Base-by-base conservation (phyloP, 2,888 invertebrate species). In the Ormyrus labotus region DNA sequence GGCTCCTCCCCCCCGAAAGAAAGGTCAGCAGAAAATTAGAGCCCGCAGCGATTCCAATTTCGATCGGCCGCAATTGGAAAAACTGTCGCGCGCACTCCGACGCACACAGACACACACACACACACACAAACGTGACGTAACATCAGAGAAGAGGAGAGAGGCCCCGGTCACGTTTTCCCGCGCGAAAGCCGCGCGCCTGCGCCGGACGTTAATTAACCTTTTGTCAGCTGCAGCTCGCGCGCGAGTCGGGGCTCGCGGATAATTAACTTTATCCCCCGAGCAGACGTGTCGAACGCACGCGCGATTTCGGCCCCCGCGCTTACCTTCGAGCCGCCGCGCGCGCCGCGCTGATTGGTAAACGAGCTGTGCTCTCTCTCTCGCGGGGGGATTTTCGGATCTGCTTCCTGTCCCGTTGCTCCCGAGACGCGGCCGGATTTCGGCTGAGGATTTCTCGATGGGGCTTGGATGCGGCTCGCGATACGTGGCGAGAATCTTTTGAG, bases 171-270 rank as follows among this genome's bases (percentile, higher is more conserved):
- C 48, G 10, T 0, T 11, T 10, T 58, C 7, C 9, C 6, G 34
- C 34, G 34, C 34, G 34, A 34, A 34, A 34, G 34, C 34, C 34
- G 47, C 53, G 48, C 60, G 34, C 67, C 7, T 69, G 76, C 48
- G 10, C 60, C 19, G 53, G 76, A 76, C 63, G 53, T 70, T 77
- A 69, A 77, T 77, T 70, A 77, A 69, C 63, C 77, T 70, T 70
- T 77, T 77, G 77, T 77, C 64, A 77, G 70, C 45, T 65, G 70
- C 69, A 77, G 74, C 8, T 47, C 9, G 34, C 34, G 34, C 34
- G 34, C 34, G 34, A 1, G 34, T 0, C 34, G 34, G 2, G 34
- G 34, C 34, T 34, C 34, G 63, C 48, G 69, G 57, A 77, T 70
- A 77, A 77, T 70, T 77, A 77, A 77, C 63, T 64, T 70, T 50